Base-by-base conservation (phyloP, 2,113 vertebrate genomes). In the Picathartes gymnocephalus region DNA sequence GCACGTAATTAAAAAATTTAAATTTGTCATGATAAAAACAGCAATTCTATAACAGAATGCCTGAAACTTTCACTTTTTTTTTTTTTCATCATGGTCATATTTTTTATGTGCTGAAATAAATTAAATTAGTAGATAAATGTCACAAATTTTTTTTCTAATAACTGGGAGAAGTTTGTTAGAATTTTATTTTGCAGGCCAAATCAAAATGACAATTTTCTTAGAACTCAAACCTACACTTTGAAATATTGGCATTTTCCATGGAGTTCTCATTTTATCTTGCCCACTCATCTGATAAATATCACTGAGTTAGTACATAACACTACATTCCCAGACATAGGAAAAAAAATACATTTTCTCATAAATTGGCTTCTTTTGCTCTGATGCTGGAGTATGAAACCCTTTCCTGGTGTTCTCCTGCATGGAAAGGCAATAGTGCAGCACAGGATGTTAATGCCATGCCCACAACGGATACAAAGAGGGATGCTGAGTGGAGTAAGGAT, bases 381-480 rank as follows among this genome's bases (percentile, higher is more conserved):
- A 11, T 60, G 27, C 7, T 53, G 54, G 19, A 40, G 4, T 37
- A 22, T 57, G 15, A 71, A 90, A 60, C 27, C 27, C 4, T 64
- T 81, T 42, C 9, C 30, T 56, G 18, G 4, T 64, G 14, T 54
- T 66, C 19, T 78, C 17, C 56, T 47, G 6, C 7, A 16, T 50
- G 42, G 35, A 54, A 81, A 81, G 17, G 11, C 4, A 4, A 71
- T 11, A 42, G 23, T 2, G 0, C 27, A 71, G 16, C 4, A 33
- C 44, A 27, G 20, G 42, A 66, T 45, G 7, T 61, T n/a, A 40
- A 51, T 56, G 35, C 13, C 44, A 13, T 51, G 24, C 15, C 11
- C 24, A 50, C 0, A 0, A 20, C 16, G 24, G 30, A 15, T 33
- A 24, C 14, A 35, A 65, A 61, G 35, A 20, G 7, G 7, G 10